Evolutionary conservation across 2,888 invertebrate species (phyloP), one percentile per base, ranked within the genome.

Genomic region (Synanthedon tipuliformis): DNA sequence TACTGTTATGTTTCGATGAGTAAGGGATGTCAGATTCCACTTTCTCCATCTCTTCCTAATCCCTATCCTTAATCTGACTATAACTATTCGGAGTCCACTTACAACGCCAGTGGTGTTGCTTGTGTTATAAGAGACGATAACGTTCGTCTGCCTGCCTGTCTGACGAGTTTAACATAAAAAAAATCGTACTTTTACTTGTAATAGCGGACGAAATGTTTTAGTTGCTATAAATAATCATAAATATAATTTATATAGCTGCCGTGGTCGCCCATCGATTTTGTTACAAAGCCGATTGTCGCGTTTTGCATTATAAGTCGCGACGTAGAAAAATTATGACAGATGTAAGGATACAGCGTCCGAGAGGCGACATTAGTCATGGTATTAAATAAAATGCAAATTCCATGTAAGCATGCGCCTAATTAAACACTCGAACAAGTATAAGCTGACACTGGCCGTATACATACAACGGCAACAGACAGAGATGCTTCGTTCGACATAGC

Each of bases 281-380:
- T 58, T 71, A 79, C 78, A 84, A 83, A 83, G 79, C 68, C 66
- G 79, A 75, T 78, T 80, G 80, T 81, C 75, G 79, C 75, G 63
- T 73, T 75, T 73, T 66, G 82, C 84, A 69, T 76, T 23, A 84
- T 78, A 77, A 81, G 78, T 77, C 74, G 83, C 80, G 84, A 86
- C 86, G 81, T 84, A 82, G 84, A 86, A 86, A 83, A 87, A 87
- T 85, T 84, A 86, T 85, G 86, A 86, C 80, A 85, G 78, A 87
- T 86, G 75, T 66, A 72, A 75, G 66, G 63, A 73, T 69, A 66
- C 69, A 69, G 63, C 68, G 61, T 66, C 66, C 65, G 69, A 69
- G 65, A 61, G 64, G 61, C 59, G 63, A 62, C 66, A 82, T 87
- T 83, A 77, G 80, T 85, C 78, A 85, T 65, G 77, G 81, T 54